Conservation (phyloP, 2,888 invertebrate species). For the Pseudococcus longispinus region DNA sequence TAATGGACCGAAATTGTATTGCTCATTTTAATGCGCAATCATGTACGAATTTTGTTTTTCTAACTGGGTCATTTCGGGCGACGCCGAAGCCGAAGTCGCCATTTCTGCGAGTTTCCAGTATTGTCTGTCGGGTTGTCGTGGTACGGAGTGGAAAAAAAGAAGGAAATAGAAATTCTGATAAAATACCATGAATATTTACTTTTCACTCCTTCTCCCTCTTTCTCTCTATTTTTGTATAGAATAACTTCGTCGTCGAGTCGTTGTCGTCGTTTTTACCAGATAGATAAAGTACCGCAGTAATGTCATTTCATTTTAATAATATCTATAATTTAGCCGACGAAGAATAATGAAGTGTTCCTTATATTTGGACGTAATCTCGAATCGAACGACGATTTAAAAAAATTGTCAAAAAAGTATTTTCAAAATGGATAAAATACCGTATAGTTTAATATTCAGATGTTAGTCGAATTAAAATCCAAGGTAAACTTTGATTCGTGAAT, state of each 20-base stretch:
- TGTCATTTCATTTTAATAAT: conserved; percentile 13
- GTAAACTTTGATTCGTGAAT: too few relatives aligned
- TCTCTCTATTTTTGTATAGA: background rate
- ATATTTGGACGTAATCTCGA: background rate
- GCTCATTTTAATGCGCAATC: conserved; percentile 39
- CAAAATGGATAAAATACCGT: too few relatives aligned
- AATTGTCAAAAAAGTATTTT: too few relatives aligned
- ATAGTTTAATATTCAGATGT: too few relatives aligned
- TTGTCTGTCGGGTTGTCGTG: background rate
- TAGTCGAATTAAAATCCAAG: too few relatives aligned
- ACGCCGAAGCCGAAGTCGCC: background rate
- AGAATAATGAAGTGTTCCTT: background rate
- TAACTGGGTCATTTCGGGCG: conserved; percentile 36
- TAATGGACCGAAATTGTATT: conserved; percentile 36
- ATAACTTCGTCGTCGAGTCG: background rate
- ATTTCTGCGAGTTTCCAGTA: background rate
- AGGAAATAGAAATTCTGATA: conserved; percentile 31
- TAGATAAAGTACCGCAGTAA: background rate
- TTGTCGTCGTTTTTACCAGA: background rate
- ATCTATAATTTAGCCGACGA: background rate
- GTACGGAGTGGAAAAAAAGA: background rate
- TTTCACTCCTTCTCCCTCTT: background rate
- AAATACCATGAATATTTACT: conserved; percentile 33
- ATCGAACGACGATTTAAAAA: too few relatives aligned
- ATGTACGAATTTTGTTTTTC: conserved; percentile 41